A percentile compares a stretch with the other conserved stretches of the same genome.
Conservation (phyloP, 2,888 invertebrate genomes). For the Mycalesis mineus region DNA sequence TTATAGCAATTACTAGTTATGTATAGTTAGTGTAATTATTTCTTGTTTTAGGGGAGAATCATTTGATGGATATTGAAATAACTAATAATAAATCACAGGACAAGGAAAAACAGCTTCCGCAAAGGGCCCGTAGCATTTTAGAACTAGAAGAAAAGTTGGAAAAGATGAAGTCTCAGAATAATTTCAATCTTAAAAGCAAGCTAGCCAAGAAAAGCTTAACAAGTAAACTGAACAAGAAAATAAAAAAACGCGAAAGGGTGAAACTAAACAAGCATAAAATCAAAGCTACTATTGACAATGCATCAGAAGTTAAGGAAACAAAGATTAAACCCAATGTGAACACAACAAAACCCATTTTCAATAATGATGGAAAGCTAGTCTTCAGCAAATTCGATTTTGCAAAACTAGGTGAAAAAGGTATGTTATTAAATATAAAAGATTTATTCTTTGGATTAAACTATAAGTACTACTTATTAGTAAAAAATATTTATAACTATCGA, state of each 20-base stretch:
- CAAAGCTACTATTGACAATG: constrained; percentile 35
- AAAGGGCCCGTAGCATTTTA: constrained; percentile 79
- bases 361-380: constrained; percentile 91
- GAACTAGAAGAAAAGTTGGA: constrained; percentile 82
- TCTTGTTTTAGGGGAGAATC: constrained; percentile 53
- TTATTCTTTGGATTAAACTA: too few relatives aligned
- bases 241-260: constrained; percentile 77
- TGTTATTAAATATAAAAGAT: too few relatives aligned
- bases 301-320: constrained; percentile 25
- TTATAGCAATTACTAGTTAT: background rate
- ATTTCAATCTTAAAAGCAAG: constrained; percentile 81
- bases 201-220: constrained; percentile 82
- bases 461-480: too few relatives aligned
- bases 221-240: constrained; percentile 82
- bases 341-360: constrained; percentile 84
- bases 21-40: background rate
- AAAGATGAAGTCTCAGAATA: constrained; percentile 80
- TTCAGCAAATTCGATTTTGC: constrained; percentile 96
- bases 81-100: constrained; percentile 43
- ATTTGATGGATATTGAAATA: constrained; percentile 58
- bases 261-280: constrained; percentile 41
- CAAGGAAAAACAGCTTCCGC: constrained; percentile 49
- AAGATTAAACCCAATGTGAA: constrained; percentile 53
- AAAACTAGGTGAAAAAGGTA: constrained; percentile 81
- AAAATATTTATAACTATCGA: too few relatives aligned